A percentile compares a stretch with the other conserved stretches of the same genome.
phyloP scores from a whole-genome alignment of 2,797 vertebrate genomes.

The Eremophila alpestris region DNA sequence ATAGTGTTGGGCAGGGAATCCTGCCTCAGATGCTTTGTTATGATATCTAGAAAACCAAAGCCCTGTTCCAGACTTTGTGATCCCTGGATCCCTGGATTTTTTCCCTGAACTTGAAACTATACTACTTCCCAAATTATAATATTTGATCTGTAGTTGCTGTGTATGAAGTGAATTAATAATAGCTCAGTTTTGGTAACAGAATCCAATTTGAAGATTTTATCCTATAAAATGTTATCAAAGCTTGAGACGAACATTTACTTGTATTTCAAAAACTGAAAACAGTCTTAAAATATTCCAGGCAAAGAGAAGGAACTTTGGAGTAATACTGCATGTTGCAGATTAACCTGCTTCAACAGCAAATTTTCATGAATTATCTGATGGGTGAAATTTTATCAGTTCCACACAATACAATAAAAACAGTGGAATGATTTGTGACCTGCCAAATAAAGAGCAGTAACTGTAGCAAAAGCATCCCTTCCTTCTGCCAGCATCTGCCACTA shows the following conservation, averaged over 20 bases:
- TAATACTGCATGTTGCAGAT: background rate
- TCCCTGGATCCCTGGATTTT: background rate
- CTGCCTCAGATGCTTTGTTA: background rate
- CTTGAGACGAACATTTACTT: background rate
- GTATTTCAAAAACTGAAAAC: background rate
- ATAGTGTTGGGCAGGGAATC: background rate
- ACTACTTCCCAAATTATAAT: background rate
- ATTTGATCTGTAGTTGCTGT: background rate
- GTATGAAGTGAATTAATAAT: background rate
- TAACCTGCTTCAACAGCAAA: background rate
- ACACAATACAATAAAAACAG: background rate
- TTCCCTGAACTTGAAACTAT: background rate
- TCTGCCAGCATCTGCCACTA: conserved; percentile 20
- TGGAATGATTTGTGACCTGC: background rate
- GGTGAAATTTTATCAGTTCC: background rate
- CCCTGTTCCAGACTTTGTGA: background rate
- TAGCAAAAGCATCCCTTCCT: conserved; percentile 13
- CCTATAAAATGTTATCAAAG: background rate
- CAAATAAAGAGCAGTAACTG: background rate
- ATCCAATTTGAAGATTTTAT: background rate
- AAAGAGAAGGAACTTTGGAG: background rate
- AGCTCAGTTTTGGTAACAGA: background rate
- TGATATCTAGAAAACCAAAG: background rate
- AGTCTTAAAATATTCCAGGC: background rate
- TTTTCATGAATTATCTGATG: background rate